Evolutionary conservation across 2,113 vertebrate genomes (phyloP), one percentile per base, ranked within the genome.

Genomic region (Tyto alba): DNA sequence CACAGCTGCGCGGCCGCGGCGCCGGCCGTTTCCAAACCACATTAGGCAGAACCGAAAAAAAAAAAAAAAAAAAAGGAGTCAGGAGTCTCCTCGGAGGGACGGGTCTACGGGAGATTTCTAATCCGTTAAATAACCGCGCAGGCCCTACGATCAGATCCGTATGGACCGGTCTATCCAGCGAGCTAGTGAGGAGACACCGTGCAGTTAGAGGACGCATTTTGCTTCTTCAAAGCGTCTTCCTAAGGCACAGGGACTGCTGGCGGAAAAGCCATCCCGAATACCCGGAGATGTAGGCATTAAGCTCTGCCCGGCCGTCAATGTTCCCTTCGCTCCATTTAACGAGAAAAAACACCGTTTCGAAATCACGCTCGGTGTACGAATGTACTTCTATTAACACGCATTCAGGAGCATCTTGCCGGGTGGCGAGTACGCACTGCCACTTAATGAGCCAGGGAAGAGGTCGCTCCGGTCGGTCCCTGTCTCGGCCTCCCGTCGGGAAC

Each of bases 361-460:
- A 69, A 59, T 26, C 53, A 17, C 16, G 3, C 16, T 64, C 8
- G 19, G 57, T 59, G 8, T n/a, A 60, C 40, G 56, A 41, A 27
- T 10, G 38, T 3, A 17, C 21, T 9, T 3, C 29, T 66, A 9
- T 13, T 48, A 56, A 21, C 13, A 8, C 0, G 69, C 48, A 4
- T 47, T 72, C 66, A 1, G 1, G 36, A 60, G 29, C 80, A 62
- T 74, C 84, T 84, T 64, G 41, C 38, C 11, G 67, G 62, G 40
- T 10, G 17, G 74, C 4, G 32, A 79, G 10, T 8, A 16, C 41
- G 14, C 78, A 20, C 36, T 5, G 52, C 69, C 7, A 8, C 38
- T 48, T 59, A 29, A 40, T 2, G 87, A 85, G 77, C 16, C 47
- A 74, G 60, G 27, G 21, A 34, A 19, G 55, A 52, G 38, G 7